These are phyloP conservation scores for Phyllostomus discolor DNA, from an alignment of 2,113 vertebrate species.

Conservation along the genomic window DNA sequence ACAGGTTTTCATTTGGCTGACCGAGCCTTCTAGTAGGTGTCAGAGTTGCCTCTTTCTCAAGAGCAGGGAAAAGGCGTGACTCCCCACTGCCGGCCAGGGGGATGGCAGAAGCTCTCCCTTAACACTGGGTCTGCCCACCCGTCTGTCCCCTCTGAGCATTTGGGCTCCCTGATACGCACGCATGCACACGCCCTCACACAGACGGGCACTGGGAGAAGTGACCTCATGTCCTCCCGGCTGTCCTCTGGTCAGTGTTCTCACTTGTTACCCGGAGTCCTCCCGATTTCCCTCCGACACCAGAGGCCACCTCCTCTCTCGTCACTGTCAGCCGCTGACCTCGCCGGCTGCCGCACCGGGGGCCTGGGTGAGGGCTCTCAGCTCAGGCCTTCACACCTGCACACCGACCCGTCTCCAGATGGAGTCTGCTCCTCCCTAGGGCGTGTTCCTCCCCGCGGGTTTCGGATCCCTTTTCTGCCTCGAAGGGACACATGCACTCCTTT, in stretches of 20 bases:
- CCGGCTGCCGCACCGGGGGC: not conserved
- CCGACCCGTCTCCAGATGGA: too few species aligned
- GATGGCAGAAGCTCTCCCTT: not conserved
- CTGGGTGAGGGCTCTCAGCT: not conserved
- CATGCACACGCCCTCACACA: not conserved
- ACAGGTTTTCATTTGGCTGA: not conserved
- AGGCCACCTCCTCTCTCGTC: not conserved
- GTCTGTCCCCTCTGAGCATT: not conserved
- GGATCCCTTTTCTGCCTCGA: not conserved
- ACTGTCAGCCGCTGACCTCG: not conserved
- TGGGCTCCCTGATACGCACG: not conserved
- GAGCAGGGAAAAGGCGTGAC: not conserved
- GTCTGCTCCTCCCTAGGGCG: not conserved
- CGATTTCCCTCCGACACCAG: not conserved
- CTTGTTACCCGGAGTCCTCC: not conserved
- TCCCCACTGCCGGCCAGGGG: not conserved
- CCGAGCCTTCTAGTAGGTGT: not conserved
- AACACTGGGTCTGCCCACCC: not conserved
- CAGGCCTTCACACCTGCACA: rapidly evolving
- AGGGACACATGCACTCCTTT: not conserved
- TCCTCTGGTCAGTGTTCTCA: not conserved
- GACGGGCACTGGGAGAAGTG: not conserved
- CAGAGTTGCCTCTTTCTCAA: not conserved
- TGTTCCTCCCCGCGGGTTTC: rapidly evolving
- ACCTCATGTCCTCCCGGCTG: not conserved